phyloP scores from a whole-genome alignment of 2,113 vertebrate genomes.

The Ceuthmochares aereus region DNA sequence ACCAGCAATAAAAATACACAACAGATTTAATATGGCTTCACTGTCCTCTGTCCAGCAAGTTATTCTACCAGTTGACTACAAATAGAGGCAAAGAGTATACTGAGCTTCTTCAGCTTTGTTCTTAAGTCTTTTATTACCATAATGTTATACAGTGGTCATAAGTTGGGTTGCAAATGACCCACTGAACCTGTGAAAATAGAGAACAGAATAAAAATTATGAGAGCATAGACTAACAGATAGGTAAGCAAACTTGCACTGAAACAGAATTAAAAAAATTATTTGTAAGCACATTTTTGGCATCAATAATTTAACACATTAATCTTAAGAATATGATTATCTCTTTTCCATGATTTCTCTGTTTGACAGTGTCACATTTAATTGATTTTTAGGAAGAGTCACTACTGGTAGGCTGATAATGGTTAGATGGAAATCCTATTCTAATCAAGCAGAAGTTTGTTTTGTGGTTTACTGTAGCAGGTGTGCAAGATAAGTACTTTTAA shows the following conservation, averaged over 20 bases:
- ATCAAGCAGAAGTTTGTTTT: background rate
- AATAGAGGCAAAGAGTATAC: background rate
- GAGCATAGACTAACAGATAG: background rate
- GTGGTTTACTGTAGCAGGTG: background rate
- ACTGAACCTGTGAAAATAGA: background rate
- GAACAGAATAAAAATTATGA: background rate
- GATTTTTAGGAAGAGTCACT: background rate
- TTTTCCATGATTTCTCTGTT: accelerated
- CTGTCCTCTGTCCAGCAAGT: background rate
- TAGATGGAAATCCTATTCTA: background rate
- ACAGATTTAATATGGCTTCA: background rate
- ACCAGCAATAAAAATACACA: background rate
- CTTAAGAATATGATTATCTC: background rate
- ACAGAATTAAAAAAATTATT: accelerated
- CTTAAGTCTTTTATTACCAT: background rate
- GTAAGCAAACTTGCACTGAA: background rate
- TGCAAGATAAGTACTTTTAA: background rate
- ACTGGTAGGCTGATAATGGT: background rate
- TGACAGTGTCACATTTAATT: background rate
- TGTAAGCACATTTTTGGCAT: background rate
- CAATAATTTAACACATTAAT: background rate
- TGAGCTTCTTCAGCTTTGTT: background rate
- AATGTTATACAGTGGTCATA: background rate
- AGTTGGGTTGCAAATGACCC: background rate
- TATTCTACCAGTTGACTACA: background rate